These are phyloP conservation scores for Glaucomys volans DNA, from an alignment of 2,113 vertebrate genomes.

Conservation along the genomic window DNA sequence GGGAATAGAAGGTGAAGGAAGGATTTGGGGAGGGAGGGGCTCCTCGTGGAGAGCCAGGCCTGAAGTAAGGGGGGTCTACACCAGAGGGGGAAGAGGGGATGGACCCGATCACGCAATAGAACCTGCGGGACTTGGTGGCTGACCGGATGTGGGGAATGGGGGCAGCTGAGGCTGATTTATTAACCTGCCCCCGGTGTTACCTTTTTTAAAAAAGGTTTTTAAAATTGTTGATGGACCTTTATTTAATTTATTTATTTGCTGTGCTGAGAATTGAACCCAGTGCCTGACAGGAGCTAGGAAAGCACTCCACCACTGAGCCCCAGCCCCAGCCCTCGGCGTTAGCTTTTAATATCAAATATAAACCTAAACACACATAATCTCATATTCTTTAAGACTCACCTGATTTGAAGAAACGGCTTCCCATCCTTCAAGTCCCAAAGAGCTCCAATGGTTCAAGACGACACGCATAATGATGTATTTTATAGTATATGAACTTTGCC, in stretches of 20 bases:
- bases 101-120: fast-evolving
- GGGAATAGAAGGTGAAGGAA: fast-evolving
- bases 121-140: not conserved
- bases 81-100: too few relatives aligned
- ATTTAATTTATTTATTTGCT: too few relatives aligned
- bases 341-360: slow-evolving; percentile 49
- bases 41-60: not conserved
- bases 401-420: not conserved
- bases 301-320: too few relatives aligned
- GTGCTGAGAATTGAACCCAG: too few relatives aligned
- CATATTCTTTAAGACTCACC: not conserved
- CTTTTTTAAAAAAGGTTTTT: too few relatives aligned
- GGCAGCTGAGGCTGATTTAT: not conserved
- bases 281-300: too few relatives aligned
- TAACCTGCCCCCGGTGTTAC: not conserved
- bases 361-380: not conserved
- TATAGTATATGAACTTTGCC: slow-evolving; percentile 78
- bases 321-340: not conserved
- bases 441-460: slow-evolving; percentile 51
- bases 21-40: not conserved
- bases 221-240: too few relatives aligned
- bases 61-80: fast-evolving
- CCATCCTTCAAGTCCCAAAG: slow-evolving; percentile 1
- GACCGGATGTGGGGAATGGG: not conserved
- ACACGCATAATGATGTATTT: slow-evolving; percentile 80